These are phyloP conservation scores for Corbicula japonica DNA, from an alignment of 2,888 invertebrate genomes.

Conservation along the genomic window DNA sequence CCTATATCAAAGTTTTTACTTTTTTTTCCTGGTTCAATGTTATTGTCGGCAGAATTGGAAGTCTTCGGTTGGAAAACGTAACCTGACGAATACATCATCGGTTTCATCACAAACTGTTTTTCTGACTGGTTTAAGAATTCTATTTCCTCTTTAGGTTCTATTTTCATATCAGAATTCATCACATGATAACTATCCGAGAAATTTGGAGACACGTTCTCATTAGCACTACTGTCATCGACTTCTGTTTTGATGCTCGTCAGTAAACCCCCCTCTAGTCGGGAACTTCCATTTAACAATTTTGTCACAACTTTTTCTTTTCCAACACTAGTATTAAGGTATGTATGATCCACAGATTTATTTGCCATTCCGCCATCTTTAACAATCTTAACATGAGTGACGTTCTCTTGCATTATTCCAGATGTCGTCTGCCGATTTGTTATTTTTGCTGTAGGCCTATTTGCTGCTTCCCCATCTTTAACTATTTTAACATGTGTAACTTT, in stretches of 20 bases:
- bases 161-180: constrained; percentile 15
- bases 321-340: constrained; percentile 5
- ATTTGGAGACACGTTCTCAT: constrained; percentile 1
- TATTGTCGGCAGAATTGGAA: constrained; percentile 8
- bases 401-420: constrained; percentile 17
- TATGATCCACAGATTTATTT: constrained; percentile 13
- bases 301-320: constrained; percentile 19
- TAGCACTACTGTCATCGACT: background rate
- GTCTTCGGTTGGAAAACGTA: constrained; percentile 50
- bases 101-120: constrained; percentile 46
- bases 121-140: constrained; percentile 9
- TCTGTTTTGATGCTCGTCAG: background rate
- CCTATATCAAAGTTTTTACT: constrained; percentile 15
- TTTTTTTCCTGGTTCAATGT: constrained; percentile 13
- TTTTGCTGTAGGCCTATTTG: too few relatives aligned
- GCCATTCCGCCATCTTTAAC: constrained; percentile 1
- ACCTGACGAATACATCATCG: constrained; percentile 51
- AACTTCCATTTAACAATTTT: constrained; percentile 20
- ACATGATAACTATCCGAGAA: constrained; percentile 13
- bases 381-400: constrained; percentile 34
- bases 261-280: background rate
- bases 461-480: too few relatives aligned
- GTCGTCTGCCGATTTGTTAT: constrained; percentile 3
- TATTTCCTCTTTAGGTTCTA: constrained; percentile 14
- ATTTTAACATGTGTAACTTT: constrained; percentile 37